Conservation (phyloP, 1,140 invertebrate species). For the Coelopa frigida region DNA sequence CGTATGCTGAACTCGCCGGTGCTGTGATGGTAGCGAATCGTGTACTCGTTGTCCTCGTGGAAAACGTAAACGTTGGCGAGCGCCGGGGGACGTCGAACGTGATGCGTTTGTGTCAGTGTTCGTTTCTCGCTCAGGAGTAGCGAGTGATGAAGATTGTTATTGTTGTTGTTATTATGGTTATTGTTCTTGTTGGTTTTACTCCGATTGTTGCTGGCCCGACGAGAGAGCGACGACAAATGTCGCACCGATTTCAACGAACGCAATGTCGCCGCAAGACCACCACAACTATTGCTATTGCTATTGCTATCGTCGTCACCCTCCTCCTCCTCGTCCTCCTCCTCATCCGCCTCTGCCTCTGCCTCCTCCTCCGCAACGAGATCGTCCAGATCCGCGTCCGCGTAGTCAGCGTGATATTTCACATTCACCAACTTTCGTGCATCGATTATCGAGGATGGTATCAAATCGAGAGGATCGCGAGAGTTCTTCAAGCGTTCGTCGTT, state of each 20-base stretch:
- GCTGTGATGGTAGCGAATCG: conserved; percentile 37
- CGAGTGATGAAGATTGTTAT: conserved; percentile 3
- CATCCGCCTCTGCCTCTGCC: conserved; percentile 6
- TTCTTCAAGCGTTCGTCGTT: conserved; percentile 5
- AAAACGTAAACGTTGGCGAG: conserved; percentile 37
- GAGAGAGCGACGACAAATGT: too few species aligned
- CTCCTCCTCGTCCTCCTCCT: conserved; percentile 1
- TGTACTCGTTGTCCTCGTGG: conserved; percentile 34
- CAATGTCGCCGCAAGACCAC: conserved; percentile 12
- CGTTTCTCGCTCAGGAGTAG: conserved; percentile 5
- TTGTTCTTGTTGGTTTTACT: conserved; percentile 23
- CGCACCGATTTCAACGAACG: conserved; percentile 10
- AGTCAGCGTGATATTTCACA: conserved; percentile 27
- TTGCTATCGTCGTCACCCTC: conserved; percentile 12
- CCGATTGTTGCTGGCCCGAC: too few species aligned
- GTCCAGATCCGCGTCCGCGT: too few species aligned
- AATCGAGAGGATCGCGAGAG: conserved; percentile 30
- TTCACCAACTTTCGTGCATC: conserved; percentile 19
- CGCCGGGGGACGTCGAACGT: conserved; percentile 10
- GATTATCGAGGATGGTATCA: conserved; percentile 25
- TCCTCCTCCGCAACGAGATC: conserved; percentile 19
- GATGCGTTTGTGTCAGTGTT: not conserved
- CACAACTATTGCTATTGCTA: conserved; percentile 20
- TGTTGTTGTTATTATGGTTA: conserved; percentile 6
- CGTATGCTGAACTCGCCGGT: conserved; percentile 38